Conservation (phyloP, 2,113 vertebrate species). For the Tonatia bakeri region DNA sequence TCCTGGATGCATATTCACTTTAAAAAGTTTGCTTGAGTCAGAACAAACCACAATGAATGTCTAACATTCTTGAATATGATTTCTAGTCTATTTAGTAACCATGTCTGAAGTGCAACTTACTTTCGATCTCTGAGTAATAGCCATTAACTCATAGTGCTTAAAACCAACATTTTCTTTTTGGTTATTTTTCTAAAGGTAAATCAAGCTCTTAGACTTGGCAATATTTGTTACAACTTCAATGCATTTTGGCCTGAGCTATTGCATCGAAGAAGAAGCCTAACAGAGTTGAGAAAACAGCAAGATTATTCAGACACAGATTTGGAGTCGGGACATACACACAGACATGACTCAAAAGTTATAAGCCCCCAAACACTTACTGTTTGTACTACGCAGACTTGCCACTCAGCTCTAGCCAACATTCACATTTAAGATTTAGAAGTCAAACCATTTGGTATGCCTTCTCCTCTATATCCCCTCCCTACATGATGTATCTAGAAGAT, state of each 20-base stretch:
- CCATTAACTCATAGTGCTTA: background rate
- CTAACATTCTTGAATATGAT: background rate
- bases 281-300: constrained; percentile 8
- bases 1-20: background rate
- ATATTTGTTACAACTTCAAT: constrained; percentile 5
- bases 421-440: constrained; percentile 27
- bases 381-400: background rate
- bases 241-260: constrained; percentile 8
- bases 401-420: background rate
- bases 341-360: background rate
- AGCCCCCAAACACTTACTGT: background rate
- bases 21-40: background rate
- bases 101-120: background rate
- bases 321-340: background rate
- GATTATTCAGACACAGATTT: background rate
- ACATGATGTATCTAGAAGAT: background rate
- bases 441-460: constrained; percentile 3
- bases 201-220: constrained; percentile 29
- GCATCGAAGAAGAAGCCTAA: constrained; percentile 34
- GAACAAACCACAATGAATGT: background rate
- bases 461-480: background rate
- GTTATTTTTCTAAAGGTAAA: background rate
- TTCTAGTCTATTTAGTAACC: constrained; percentile 15
- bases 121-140: background rate
- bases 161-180: background rate